phyloP scores from a whole-genome alignment of 2,888 invertebrate species.

The Amphimallon solstitiale region DNA sequence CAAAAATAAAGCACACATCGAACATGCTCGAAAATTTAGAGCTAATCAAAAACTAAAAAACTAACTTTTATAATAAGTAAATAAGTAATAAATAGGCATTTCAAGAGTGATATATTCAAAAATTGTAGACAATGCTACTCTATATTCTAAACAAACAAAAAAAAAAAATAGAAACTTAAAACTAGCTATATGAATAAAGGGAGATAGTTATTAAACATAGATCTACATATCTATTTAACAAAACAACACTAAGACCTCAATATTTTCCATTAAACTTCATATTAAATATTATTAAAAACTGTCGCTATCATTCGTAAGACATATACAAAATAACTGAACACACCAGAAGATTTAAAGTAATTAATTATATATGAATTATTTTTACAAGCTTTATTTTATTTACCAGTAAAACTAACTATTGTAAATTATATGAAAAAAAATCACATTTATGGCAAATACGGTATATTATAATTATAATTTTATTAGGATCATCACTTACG shows the following conservation, averaged over 20 bases:
- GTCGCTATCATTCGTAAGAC: conserved; percentile 5
- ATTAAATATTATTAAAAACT: not conserved
- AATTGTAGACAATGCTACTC: conserved; percentile 3
- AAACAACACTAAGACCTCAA: conserved; percentile 3
- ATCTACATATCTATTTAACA: conserved; percentile 23
- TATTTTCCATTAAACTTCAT: too few relatives aligned
- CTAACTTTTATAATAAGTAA: not conserved
- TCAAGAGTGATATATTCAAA: not conserved
- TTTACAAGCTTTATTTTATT: conserved; percentile 28
- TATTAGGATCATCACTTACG: conserved; percentile 35
- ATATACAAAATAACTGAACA: conserved; percentile 30
- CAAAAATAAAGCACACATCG: conserved; percentile 21
- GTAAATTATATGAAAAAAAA: conserved; percentile 39
- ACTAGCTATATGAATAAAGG: not conserved
- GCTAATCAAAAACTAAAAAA: conserved; percentile 2
- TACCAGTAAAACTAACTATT: conserved; percentile 34
- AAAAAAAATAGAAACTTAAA: conserved; percentile 11
- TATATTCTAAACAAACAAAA: not conserved
- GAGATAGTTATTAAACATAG: conserved; percentile 18
- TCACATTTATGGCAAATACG: conserved; percentile 45
- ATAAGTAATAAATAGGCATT: too few relatives aligned
- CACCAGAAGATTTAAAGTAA: conserved; percentile 27
- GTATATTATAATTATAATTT: conserved; percentile 36
- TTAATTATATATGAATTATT: conserved; percentile 11
- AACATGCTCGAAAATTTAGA: conserved; percentile 2